These are phyloP conservation scores for Wasmannia auropunctata DNA, from an alignment of 1,140 invertebrate species.

Conservation along the genomic window DNA sequence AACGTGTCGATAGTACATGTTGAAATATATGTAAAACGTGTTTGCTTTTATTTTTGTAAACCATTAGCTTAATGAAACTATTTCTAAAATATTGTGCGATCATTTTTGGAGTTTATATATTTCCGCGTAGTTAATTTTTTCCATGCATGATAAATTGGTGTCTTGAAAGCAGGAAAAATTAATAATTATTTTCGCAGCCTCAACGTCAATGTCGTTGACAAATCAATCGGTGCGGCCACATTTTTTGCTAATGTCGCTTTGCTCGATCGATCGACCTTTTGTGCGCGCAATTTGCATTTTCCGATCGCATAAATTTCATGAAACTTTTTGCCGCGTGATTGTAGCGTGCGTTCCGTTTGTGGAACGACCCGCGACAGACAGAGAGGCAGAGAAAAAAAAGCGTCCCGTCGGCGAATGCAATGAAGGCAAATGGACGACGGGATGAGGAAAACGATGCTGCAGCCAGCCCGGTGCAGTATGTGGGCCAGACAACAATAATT, in stretches of 20 bases:
- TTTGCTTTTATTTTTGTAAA: background rate
- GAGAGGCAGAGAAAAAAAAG: conserved; percentile 51
- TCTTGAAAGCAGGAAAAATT: background rate
- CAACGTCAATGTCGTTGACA: background rate
- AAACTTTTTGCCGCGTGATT: conserved; percentile 26
- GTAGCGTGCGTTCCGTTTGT: conserved; percentile 14
- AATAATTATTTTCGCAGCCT: background rate
- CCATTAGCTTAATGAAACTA: background rate
- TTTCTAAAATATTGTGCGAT: background rate
- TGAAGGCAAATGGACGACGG: conserved; percentile 71
- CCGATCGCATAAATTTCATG: conserved; percentile 46
- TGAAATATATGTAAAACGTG: background rate
- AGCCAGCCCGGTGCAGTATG: conserved; percentile 67
- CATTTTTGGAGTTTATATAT: background rate
- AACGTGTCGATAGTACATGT: background rate
- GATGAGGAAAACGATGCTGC: conserved; percentile 56
- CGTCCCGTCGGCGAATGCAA: conserved; percentile 68
- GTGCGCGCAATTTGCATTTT: conserved; percentile 28
- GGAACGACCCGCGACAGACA: conserved; percentile 29
- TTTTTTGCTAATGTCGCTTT: background rate
- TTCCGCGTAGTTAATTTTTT: background rate
- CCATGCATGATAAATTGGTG: background rate
- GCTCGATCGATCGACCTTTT: conserved; percentile 15
- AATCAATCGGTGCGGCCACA: background rate
- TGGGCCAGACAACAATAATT: conserved; percentile 81